Conservation (phyloP, 1,140 invertebrate genomes). For the Odontomachus brunneus region DNA sequence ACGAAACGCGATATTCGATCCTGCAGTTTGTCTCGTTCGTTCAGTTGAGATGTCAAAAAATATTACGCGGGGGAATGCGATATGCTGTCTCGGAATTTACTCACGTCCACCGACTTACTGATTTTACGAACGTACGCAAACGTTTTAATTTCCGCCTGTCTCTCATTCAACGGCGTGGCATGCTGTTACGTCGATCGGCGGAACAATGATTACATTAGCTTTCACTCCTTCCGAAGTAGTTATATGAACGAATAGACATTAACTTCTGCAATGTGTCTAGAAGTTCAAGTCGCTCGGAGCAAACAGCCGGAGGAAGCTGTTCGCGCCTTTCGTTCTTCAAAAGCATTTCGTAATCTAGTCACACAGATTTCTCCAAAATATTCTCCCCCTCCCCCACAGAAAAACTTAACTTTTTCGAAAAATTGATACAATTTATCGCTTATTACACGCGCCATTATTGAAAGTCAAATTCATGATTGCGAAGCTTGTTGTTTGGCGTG, state of each 20-base stretch:
- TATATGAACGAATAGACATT: conserved; percentile 42
- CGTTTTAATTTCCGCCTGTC: conserved; percentile 47
- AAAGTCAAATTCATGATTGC: background rate
- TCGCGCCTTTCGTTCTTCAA: background rate
- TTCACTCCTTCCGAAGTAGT: conserved; percentile 54
- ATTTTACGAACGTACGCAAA: background rate
- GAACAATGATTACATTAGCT: conserved; percentile 62
- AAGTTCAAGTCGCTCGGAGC: conserved; percentile 9
- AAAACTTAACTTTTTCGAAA: background rate
- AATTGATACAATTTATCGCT: background rate
- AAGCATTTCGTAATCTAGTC: background rate
- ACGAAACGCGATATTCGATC: background rate
- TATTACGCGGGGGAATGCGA: background rate
- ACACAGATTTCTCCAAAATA: background rate
- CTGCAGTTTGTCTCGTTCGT: background rate
- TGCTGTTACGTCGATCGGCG: conserved; percentile 50
- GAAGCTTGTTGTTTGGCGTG: background rate
- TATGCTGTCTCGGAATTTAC: background rate
- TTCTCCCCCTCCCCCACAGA: background rate
- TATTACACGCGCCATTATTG: background rate
- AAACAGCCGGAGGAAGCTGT: background rate
- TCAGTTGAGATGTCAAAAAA: background rate
- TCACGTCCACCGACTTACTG: background rate
- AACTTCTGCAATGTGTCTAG: background rate
- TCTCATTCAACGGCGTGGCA: conserved; percentile 25